Base-by-base conservation (phyloP, 2,888 invertebrate species). In the Ceratothoa steindachneri region DNA sequence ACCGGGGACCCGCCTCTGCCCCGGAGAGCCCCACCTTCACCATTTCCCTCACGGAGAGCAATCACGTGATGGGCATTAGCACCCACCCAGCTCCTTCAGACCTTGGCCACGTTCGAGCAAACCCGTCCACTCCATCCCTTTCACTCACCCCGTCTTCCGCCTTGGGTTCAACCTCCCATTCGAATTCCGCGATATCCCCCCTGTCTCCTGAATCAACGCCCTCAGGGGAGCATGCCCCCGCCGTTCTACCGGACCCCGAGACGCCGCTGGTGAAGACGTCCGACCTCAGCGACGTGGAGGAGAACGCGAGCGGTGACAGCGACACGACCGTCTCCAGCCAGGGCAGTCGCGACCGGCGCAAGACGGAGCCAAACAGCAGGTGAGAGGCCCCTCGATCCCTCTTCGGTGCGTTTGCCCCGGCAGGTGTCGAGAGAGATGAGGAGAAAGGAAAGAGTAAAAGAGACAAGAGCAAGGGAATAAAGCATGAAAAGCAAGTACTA, bases 241-340 rank as follows among this genome's bases (percentile, higher is more conserved):
- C 5, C 12, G 7, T 30, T 24, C 3, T 4, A 7, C 9, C 31
- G 30, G 65, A 68, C 1, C 71, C 66, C 30, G 74, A 74, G 29
- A 75, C 75, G 0, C 75, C 75, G 1, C 66, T 75, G 9, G 55
- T 75, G 9, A 72, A 69, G 30, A 75, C 75, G 9, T 75, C 75
- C 1, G 75, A 75, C 22, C 53, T 75, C 28, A 75, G 75, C 29
- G 75, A 75, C 28, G 5, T 41, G 41, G 41, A 41, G 15, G 41
- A 41, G 7, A 41, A 15, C 41, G 67, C 69, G 12, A 74, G 73
- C 19, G 72, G 68, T 9, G 74, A 71, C 51, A 75, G 75, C 28
- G 72, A 75, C 28, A 69, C 67, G 3, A 75, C 75, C 1, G 66
- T 75, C 29, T 66, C 73, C 22, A 72, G 72, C 24, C 41, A 41